Base-by-base conservation (phyloP, 1,140 invertebrate genomes). In the Lordiphosa mommai region DNA sequence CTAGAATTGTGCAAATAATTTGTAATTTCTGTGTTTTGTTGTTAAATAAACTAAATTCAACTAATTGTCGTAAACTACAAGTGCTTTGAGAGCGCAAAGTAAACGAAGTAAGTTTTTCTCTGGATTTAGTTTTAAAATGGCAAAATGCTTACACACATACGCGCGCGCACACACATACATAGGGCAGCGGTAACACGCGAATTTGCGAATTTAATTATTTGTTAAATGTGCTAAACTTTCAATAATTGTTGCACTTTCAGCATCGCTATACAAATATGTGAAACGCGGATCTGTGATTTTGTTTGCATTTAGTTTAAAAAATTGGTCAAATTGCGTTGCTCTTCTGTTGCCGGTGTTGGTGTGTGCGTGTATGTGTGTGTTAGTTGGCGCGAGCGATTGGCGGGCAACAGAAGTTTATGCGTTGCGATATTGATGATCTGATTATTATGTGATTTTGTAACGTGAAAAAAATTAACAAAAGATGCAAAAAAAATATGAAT, bases 321-420 rank as follows among this genome's bases (percentile, higher is more conserved):
- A n/a, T n/a, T 68, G 27, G 58, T 16, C 59, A 51, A 49, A 60
- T 77, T 72, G 68, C 47, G 41, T 13, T 72, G 41, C 69, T 49
- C 57, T 47, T 56, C 30, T 43, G 10, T 49, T 41, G 38, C 65
- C 60, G 50, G 60, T 77, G 37, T 79, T 55, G 40, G 43, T 51
- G 57, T 41, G 4, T 40, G 14, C 52, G 20, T 12, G 41, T 49
- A 10, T 58, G 47, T 59, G 33, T 52, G 32, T 40, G 50, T 50
- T 47, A 48, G 46, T 66, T 70, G 51, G 65, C 76, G 74, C 71
- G 63, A 68, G 71, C 70, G 76, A 80, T 67, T 80, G 74, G 74
- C 74, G 74, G 71, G 74, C 60, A 66, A 66, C 5, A 29, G 8
- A 32, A 4, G 44, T 47, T 32, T 47, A 33, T 47, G 44, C 44